Base-by-base conservation (phyloP, 1,140 invertebrate genomes). In the Scaptomyza montana region DNA sequence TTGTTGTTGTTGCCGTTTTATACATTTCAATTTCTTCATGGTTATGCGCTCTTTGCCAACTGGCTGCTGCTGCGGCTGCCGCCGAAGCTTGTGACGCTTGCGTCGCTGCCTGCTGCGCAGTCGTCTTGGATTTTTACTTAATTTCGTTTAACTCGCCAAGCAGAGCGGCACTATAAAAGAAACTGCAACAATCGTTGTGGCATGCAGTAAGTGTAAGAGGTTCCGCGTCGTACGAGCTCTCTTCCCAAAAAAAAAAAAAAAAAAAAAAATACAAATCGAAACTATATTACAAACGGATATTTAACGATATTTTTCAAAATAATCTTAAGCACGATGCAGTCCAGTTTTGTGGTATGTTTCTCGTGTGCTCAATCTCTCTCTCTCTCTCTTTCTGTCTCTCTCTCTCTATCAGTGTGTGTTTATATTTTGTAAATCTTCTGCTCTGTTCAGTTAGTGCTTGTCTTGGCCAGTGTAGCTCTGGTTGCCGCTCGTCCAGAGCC, bases 121-220 rank as follows among this genome's bases (percentile, higher is more conserved):
- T 55, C 63, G 77, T 55, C 59, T 80, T 78, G 65, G 65, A 82
- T 78, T 81, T 87, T 87, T 87, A 82, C 76, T 89, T 89, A 79
- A 86, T 87, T 87, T 86, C 82, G 39, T 78, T 82, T 87, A 82
- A 87, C 82, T 78, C 82, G 84, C 77, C 80, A 69, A 43, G n/a
- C 81, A 66, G 64, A 80, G 80, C 80, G 86, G 76, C 74, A 67
- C 90, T 91, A 91, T 91, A 91, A 89, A 91, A 91, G 84, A 77
- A 90, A 86, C 90, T 82, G 84, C 79, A 85, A 80, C 77, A 81
- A 76, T 77, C 82, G 74, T 76, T 84, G 84, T 90, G 81, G 76
- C 84, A 87, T 90, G 89, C 90, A 91, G 90, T 89, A 61, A 73
- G 64, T 50, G 70, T 78, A 90, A 89, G 84, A 89, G 80, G 78